Conservation (phyloP, 2,113 vertebrate genomes). For the Emydocephalus ijimae region DNA sequence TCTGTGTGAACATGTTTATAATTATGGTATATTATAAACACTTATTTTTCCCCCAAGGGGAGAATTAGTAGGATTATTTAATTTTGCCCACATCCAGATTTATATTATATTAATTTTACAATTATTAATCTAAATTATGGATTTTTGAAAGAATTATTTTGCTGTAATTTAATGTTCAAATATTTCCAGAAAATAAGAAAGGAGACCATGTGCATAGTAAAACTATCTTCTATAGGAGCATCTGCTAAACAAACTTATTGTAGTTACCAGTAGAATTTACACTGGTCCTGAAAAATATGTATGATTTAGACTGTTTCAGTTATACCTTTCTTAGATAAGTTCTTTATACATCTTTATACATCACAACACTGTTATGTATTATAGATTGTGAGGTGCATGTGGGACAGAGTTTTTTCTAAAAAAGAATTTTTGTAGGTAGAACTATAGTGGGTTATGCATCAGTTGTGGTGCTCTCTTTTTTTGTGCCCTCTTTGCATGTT, state of each 20-base stretch:
- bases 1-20: neutral
- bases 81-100: neutral
- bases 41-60: neutral
- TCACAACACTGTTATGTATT: neutral
- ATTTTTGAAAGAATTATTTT: neutral
- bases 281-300: neutral
- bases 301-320: neutral
- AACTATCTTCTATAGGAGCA: neutral
- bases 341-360: neutral
- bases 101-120: neutral
- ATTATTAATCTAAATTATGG: neutral
- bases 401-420: neutral
- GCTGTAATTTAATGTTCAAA: neutral
- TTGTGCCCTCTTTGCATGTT: neutral
- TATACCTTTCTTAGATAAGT: neutral
- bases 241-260: neutral
- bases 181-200: neutral
- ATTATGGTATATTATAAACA: neutral
- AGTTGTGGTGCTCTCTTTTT: neutral
- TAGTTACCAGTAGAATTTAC: neutral
- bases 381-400: neutral
- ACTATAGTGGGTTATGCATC: neutral
- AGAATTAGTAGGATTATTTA: neutral
- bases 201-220: neutral
- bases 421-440: neutral